Evolutionary conservation across 2,113 vertebrate species (phyloP).

Genomic region (Stomatorhinus ivindoensis): DNA sequence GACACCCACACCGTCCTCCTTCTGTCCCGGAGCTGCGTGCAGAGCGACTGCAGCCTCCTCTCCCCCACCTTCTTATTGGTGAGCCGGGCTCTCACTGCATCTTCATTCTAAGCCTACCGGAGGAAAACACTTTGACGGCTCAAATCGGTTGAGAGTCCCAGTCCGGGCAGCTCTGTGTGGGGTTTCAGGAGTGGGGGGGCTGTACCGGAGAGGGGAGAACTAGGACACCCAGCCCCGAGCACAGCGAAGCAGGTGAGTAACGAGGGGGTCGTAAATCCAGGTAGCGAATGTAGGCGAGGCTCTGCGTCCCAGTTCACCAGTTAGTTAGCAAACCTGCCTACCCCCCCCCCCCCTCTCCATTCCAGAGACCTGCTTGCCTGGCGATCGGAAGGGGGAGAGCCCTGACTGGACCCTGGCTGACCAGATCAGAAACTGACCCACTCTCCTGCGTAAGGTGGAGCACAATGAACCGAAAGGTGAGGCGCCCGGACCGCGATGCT

Average conservation of each 20-base stretch:
- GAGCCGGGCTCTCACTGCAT: neutral
- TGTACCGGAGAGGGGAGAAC: neutral
- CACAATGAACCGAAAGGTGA: slow-evolving; percentile 9
- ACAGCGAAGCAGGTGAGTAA: neutral
- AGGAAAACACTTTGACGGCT: neutral
- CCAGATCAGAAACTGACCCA: neutral
- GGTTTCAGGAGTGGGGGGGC: neutral
- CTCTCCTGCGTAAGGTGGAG: neutral
- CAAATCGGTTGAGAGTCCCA: neutral
- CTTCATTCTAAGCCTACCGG: neutral
- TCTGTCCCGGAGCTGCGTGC: neutral
- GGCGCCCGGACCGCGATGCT: neutral
- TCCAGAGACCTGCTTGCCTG: neutral
- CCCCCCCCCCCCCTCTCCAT: neutral
- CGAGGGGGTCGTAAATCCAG: neutral
- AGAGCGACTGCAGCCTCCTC: neutral
- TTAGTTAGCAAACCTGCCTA: neutral
- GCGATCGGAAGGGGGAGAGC: neutral
- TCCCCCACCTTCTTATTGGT: neutral
- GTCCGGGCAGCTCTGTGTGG: neutral
- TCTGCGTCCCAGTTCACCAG: neutral
- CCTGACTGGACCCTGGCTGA: neutral
- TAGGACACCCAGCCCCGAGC: neutral
- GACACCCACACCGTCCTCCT: neutral
- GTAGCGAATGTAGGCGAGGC: neutral